Evolutionary conservation across 2,888 invertebrate genomes (phyloP), one percentile per base, ranked within the genome.

Genomic region (Leptarthrus brevirostris): DNA sequence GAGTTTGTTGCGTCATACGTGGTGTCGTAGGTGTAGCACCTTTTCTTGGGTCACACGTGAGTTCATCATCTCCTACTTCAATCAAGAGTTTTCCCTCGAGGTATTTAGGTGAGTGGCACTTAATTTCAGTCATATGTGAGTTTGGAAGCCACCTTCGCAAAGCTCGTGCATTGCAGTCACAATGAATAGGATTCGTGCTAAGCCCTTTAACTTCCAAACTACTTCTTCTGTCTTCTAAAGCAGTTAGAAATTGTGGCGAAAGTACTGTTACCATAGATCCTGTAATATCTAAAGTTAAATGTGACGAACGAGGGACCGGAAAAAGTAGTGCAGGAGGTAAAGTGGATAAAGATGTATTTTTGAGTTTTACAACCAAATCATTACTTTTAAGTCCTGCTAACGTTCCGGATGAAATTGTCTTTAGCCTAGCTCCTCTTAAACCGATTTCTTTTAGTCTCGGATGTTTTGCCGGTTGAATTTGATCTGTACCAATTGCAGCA

Each of bases 301-400:
- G 90, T 0, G 94, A 93, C 2, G 96, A 96, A 79, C 95, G 88
- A 0, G 96, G 96, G 18, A 96, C 89, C 0, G 96, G 94, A 81
- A 95, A 94, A 74, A 96, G 89, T 20, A 96, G 83, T 0, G 95
- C 92, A 3, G 94, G 92, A 0, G 95, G 95, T 71, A 96, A 85
- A 10, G 88, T 87, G 12, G 89, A 89, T 5, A 96, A 85, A 0
- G 94, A 94, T 0, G 96, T 95, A 80, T 95, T 94, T 64, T 90
- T 89, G 61, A 96, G 86, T 72, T 91, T 88, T n/a, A 96, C 90
- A 0, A 87, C 87, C 1, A 96, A 88, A 10, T 88, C 84, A 12
- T 90, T 89, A 18, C 91, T 90, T 81, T 93, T 92, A 1, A 95
- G 86, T 4, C 95, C 95, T 0, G 94, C 94, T 70, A 96, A 84